Evolutionary conservation across 2,888 invertebrate species (phyloP).

Genomic region (Phalera bucephala): DNA sequence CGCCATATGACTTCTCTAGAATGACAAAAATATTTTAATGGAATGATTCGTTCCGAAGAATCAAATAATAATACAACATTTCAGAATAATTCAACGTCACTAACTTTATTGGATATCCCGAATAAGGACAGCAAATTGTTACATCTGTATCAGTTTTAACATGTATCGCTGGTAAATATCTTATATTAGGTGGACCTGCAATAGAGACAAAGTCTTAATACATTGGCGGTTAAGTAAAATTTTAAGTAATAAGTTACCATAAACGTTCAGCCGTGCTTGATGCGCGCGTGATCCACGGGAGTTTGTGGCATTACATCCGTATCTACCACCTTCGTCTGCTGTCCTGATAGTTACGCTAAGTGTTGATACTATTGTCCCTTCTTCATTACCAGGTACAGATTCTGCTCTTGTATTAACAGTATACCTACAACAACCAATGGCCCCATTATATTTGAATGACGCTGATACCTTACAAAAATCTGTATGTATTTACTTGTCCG

Average conservation of each 20-base stretch:
- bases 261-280: slow-evolving; percentile 90
- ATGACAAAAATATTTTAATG: too few relatives aligned
- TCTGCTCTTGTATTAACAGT: slow-evolving; percentile 74
- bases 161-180: slow-evolving; percentile 88
- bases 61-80: too few relatives aligned
- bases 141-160: slow-evolving; percentile 91
- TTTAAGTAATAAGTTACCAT: too few relatives aligned
- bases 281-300: slow-evolving; percentile 88
- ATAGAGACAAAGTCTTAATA: neutral
- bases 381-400: slow-evolving; percentile 61
- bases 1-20: slow-evolving; percentile 86
- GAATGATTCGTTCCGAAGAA: too few relatives aligned
- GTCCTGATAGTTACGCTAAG: slow-evolving; percentile 90
- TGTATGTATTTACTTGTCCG: slow-evolving; percentile 85
- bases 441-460: too few relatives aligned
- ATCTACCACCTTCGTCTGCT: slow-evolving; percentile 93
- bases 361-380: slow-evolving; percentile 87
- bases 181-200: slow-evolving; percentile 89
- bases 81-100: too few relatives aligned
- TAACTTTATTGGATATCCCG: slow-evolving; percentile 91
- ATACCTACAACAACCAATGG: slow-evolving; percentile 61
- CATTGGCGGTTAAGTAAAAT: too few relatives aligned
- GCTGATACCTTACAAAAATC: too few relatives aligned
- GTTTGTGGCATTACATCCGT: slow-evolving; percentile 91
- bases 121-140: slow-evolving; percentile 91